Conservation (phyloP, 2,888 invertebrate species). For the Teleogryllus oceanicus region DNA sequence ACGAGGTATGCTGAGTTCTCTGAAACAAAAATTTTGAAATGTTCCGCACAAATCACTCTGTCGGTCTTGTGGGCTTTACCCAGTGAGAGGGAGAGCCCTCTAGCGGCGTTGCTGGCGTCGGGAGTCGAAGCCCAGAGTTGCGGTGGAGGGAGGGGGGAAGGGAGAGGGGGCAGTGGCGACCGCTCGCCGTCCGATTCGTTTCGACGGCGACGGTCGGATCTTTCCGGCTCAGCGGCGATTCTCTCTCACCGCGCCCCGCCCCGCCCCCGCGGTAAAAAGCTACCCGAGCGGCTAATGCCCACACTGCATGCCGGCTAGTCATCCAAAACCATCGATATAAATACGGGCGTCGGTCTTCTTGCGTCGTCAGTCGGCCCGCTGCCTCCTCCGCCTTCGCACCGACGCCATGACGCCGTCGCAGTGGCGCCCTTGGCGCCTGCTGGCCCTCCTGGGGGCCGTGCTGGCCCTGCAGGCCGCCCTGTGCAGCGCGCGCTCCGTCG, state of each 20-base stretch:
- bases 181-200: too few relatives aligned
- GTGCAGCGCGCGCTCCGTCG: neutral
- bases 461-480: neutral
- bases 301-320: neutral
- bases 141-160: too few relatives aligned
- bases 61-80: too few relatives aligned
- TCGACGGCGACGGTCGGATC: neutral
- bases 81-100: too few relatives aligned
- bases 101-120: too few relatives aligned
- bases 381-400: neutral
- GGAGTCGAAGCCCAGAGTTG: too few relatives aligned
- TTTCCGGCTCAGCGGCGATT: conserved; percentile 18
- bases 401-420: neutral
- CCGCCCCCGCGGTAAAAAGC: neutral
- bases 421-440: neutral
- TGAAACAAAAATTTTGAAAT: too few relatives aligned
- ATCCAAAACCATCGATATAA: conserved; percentile 6
- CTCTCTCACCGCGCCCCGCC: neutral
- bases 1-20: too few relatives aligned
- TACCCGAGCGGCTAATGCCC: neutral
- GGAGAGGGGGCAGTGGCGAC: too few relatives aligned
- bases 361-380: neutral
- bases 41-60: too few relatives aligned
- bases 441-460: neutral
- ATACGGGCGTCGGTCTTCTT: neutral